Conservation (phyloP, 1,140 invertebrate species). For the Procambarus clarkii region DNA sequence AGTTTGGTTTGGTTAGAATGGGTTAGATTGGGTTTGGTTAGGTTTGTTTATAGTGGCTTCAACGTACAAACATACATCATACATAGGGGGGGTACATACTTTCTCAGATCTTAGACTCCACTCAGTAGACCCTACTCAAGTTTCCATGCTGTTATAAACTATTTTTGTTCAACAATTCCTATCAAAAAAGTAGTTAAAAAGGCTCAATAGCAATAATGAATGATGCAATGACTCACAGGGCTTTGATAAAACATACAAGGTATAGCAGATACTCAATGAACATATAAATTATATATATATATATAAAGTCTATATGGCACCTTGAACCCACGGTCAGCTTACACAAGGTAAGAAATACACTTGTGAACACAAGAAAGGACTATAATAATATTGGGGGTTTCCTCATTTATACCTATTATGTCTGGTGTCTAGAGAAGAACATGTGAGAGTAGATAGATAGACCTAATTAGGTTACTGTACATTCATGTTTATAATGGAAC, state of each 20-base stretch:
- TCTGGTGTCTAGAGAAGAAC: background rate
- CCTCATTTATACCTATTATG: background rate
- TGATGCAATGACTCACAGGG: constrained; percentile 26
- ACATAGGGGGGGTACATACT: no score
- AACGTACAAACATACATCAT: no score
- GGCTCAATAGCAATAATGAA: constrained; percentile 26
- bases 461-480: constrained; percentile 18
- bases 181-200: constrained; percentile 28
- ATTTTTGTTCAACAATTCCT: constrained; percentile 30
- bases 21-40: no score
- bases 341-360: background rate
- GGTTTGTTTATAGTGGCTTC: no score
- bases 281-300: constrained; percentile 34
- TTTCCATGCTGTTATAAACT: constrained; percentile 23
- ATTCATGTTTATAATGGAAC: constrained; percentile 19
- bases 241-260: constrained; percentile 25
- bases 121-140: background rate
- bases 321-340: constrained; percentile 18
- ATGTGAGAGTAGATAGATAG: constrained; percentile 1
- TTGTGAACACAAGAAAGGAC: background rate
- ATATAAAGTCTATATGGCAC: constrained; percentile 30
- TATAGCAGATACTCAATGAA: constrained; percentile 21
- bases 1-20: no score
- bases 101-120: no score
- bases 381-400: background rate